Conservation (phyloP, 2,113 vertebrate genomes). For the Rutilus rutilus region DNA sequence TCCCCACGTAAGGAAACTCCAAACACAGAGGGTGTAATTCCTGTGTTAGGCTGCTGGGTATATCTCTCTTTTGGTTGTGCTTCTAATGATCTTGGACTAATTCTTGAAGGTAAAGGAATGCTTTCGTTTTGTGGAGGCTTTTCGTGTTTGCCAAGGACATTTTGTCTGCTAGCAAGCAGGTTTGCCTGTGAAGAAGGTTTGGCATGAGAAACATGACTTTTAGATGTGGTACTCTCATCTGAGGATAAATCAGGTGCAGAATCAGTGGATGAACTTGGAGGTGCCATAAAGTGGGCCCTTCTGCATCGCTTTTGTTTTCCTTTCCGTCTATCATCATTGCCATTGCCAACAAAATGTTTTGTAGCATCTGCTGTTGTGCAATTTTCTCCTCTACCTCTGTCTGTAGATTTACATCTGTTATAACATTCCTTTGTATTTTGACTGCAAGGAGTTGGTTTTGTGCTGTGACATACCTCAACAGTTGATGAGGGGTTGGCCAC, state of each 20-base stretch:
- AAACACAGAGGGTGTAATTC: slow-evolving; percentile 4
- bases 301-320: slow-evolving; percentile 69
- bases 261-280: slow-evolving; percentile 67
- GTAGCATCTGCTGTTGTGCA: not conserved
- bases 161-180: slow-evolving; percentile 15
- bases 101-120: not conserved
- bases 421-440: slow-evolving; percentile 29
- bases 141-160: slow-evolving; percentile 12
- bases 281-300: slow-evolving; percentile 62
- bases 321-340: slow-evolving; percentile 57
- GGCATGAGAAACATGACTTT: slow-evolving; percentile 43
- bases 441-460: not conserved
- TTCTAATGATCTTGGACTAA: not conserved
- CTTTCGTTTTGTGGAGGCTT: not conserved
- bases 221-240: slow-evolving; percentile 56
- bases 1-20: not conserved
- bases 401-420: slow-evolving; percentile 8
- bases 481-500: not conserved
- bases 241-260: slow-evolving; percentile 71
- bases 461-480: not conserved
- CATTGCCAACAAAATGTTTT: not conserved
- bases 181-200: slow-evolving; percentile 48
- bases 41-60: slow-evolving; percentile 27
- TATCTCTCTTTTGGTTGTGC: slow-evolving; percentile 23
- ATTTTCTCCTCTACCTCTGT: slow-evolving; percentile 21